Evolutionary conservation across 2,888 invertebrate genomes (phyloP).

Genomic region (Tridacna crocea): DNA sequence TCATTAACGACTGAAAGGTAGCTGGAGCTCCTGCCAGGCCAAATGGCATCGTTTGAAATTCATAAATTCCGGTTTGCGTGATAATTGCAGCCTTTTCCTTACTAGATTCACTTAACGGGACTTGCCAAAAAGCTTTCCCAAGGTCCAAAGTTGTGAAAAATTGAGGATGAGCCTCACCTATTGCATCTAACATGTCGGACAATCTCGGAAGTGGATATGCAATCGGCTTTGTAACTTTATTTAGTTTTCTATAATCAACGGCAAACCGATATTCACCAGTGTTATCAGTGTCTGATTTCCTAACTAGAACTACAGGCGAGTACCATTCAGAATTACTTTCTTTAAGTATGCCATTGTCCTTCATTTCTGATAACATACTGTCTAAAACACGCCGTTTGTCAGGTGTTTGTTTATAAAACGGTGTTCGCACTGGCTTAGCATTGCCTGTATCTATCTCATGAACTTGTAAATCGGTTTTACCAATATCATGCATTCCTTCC

Average conservation of each 20-base stretch:
- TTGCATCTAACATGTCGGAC: constrained; percentile 47
- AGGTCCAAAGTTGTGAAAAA: constrained; percentile 59
- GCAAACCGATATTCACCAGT: constrained; percentile 26
- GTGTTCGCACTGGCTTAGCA: constrained; percentile 36
- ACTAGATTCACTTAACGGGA: constrained; percentile 45
- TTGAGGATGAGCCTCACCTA: constrained; percentile 52
- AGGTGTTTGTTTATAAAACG: constrained; percentile 2
- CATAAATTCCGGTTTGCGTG: constrained; percentile 55
- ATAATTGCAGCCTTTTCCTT: constrained; percentile 58
- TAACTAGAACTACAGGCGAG: background rate
- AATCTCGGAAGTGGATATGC: constrained; percentile 55
- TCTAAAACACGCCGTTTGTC: background rate
- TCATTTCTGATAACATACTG: background rate
- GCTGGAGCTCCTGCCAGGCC: constrained; percentile 55
- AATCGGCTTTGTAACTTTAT: constrained; percentile 33
- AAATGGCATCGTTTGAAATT: constrained; percentile 49
- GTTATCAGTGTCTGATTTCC: background rate
- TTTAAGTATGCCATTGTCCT: background rate
- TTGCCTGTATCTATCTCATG: constrained; percentile 44
- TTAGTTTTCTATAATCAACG: background rate
- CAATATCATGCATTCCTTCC: constrained; percentile 41
- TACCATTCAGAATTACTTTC: constrained; percentile 4
- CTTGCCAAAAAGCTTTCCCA: no score
- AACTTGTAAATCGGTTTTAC: constrained; percentile 40
- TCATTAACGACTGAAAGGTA: constrained; percentile 61